A percentile compares a stretch with the other conserved stretches of the same genome.
Evolutionary conservation across 2,888 invertebrate species (phyloP).

Genomic region (Chalcis sispes): DNA sequence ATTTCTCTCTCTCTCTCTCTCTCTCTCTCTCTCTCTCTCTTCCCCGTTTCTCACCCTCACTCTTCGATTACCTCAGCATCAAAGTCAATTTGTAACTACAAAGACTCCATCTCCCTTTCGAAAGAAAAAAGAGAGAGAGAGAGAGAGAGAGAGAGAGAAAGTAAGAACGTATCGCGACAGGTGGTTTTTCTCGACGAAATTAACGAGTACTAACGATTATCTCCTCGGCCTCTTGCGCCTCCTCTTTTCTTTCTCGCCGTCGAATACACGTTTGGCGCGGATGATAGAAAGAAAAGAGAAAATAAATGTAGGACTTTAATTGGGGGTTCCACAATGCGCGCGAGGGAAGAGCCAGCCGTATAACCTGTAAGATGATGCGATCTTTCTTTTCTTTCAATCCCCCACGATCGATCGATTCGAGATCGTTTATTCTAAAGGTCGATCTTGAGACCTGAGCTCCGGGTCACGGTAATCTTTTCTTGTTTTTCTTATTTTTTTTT

Average conservation of each 20-base stretch:
- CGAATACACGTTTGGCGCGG: slow-evolving; percentile 17
- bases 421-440: slow-evolving; percentile 50
- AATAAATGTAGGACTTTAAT: slow-evolving; percentile 41
- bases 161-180: slow-evolving; percentile 28
- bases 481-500: slow-evolving; percentile 21
- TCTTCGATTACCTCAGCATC: neutral
- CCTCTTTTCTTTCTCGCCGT: slow-evolving; percentile 39
- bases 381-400: slow-evolving; percentile 39
- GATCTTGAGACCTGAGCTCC: slow-evolving; percentile 23
- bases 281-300: neutral
- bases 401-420: slow-evolving; percentile 46
- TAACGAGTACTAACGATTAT: slow-evolving; percentile 55
- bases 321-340: slow-evolving; percentile 48
- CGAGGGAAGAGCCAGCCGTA: slow-evolving; percentile 19
- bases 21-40: slow-evolving; percentile 22
- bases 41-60: neutral
- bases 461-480: slow-evolving; percentile 52
- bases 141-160: slow-evolving; percentile 4
- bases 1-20: slow-evolving; percentile 29
- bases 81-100: slow-evolving; percentile 33
- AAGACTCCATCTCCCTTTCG: slow-evolving; percentile 29
- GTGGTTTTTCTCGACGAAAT: slow-evolving; percentile 46
- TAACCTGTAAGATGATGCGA: slow-evolving; percentile 26
- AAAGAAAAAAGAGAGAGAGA: neutral
- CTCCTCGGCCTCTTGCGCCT: slow-evolving; percentile 25